Conservation (phyloP, 2,888 invertebrate species). For the Drosophila anceps region DNA sequence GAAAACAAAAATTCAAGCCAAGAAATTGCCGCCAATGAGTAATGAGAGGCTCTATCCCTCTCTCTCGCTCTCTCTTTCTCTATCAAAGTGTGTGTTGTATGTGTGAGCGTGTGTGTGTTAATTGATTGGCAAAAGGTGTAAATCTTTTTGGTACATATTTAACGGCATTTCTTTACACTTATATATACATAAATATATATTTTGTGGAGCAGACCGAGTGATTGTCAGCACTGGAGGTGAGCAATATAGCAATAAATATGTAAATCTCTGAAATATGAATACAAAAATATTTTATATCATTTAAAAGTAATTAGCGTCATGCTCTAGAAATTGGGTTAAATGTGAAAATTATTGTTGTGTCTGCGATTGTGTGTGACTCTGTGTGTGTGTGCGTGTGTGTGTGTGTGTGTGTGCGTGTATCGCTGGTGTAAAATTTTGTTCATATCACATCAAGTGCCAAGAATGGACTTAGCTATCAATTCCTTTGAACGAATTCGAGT, state of each 20-base stretch:
- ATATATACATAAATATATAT: not conserved
- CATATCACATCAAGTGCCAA: conserved; percentile 17
- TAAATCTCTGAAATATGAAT: conserved; percentile 22
- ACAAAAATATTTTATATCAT: conserved; percentile 34
- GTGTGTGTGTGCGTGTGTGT: conserved; percentile 36
- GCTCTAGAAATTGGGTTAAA: conserved; percentile 77
- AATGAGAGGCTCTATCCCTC: conserved; percentile 35
- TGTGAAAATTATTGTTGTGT: conserved; percentile 52
- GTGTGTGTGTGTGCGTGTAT: conserved; percentile 36
- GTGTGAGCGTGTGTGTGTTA: conserved; percentile 61
- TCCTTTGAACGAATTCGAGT: not conserved
- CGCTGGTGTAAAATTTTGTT: conserved; percentile 37
- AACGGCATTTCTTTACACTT: conserved; percentile 59
- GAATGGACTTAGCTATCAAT: conserved; percentile 14
- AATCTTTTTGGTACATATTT: conserved; percentile 60
- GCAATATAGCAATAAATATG: conserved; percentile 42
- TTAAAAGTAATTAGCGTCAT: conserved; percentile 74
- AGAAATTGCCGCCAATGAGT: conserved; percentile 53
- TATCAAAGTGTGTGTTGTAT: conserved; percentile 7
- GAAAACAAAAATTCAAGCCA: conserved; percentile 48
- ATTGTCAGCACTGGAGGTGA: conserved; percentile 53
- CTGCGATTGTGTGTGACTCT: conserved; percentile 25
- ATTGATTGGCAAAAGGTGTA: conserved; percentile 67
- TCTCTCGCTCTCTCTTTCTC: conserved; percentile 12
- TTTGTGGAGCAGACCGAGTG: conserved; percentile 54